Conservation (phyloP, 2,113 vertebrate species). For the Gymnobelideus leadbeateri region DNA sequence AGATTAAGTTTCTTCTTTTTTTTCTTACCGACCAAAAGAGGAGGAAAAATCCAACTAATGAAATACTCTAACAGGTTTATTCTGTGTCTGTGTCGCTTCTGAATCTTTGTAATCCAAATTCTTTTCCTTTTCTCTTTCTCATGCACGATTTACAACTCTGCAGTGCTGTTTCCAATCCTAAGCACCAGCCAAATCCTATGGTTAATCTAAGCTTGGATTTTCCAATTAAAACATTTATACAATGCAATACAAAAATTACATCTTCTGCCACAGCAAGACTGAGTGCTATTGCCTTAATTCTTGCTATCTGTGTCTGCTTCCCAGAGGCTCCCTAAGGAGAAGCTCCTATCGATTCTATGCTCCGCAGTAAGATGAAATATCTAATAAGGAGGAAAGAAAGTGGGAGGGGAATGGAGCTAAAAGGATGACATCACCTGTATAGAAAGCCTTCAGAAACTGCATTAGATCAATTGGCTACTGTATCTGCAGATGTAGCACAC, state of each 20-base stretch:
- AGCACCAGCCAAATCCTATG: conserved; percentile 77
- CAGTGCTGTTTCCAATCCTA: conserved; percentile 83
- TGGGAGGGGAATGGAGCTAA: conserved; percentile 93
- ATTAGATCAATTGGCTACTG: conserved; percentile 96
- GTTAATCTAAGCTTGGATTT: conserved; percentile 83
- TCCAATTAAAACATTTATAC: conserved; percentile 81
- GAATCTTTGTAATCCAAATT: conserved; percentile 82
- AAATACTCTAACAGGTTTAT: conserved; percentile 84
- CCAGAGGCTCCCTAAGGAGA: conserved; percentile 90
- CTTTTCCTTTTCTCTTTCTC: conserved; percentile 68
- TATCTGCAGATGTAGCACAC: conserved; percentile 89
- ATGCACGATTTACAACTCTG: conserved; percentile 85
- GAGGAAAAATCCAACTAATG: background rate
- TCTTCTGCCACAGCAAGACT: conserved; percentile 85
- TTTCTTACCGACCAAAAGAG: conserved; percentile 69
- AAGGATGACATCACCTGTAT: conserved; percentile 93
- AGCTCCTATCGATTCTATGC: conserved; percentile 92
- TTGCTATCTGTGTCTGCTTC: conserved; percentile 86
- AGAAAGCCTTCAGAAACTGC: conserved; percentile 92
- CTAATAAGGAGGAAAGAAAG: conserved; percentile 93
- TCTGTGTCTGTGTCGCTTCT: conserved; percentile 73
- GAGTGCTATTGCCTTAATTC: conserved; percentile 84
- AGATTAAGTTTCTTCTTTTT: conserved; percentile 86
- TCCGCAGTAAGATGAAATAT: conserved; percentile 93
- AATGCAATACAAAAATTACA: conserved; percentile 72